These are phyloP conservation scores for Scomber japonicus DNA, from an alignment of 2,113 vertebrate species.

Conservation along the genomic window DNA sequence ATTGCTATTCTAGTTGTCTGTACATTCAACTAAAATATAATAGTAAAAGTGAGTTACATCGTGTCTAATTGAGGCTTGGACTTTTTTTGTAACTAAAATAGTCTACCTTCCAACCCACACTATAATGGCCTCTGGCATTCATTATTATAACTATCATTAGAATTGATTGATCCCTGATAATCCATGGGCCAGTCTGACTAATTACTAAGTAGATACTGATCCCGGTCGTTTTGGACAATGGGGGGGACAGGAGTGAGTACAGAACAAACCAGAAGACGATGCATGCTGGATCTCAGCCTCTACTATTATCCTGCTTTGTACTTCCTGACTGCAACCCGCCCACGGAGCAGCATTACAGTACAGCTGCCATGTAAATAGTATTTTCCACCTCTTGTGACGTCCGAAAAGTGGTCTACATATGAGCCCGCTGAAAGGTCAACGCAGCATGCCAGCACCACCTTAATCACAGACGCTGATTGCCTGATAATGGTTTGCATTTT, in stretches of 20 bases:
- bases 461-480: conserved; percentile 60
- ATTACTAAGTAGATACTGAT: conserved; percentile 64
- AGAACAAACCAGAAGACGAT: conserved; percentile 23
- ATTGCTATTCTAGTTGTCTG: not conserved
- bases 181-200: conserved; percentile 51
- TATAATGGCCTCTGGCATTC: conserved; percentile 10
- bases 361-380: conserved; percentile 71
- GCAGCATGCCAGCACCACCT: conserved; percentile 55
- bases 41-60: not conserved
- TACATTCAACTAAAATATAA: conserved; percentile 8
- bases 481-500: conserved; percentile 58
- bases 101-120: not conserved
- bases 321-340: conserved; percentile 78
- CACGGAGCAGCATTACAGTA: conserved; percentile 66
- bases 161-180: conserved; percentile 55
- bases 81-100: not conserved
- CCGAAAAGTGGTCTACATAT: conserved; percentile 63
- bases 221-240: conserved; percentile 47
- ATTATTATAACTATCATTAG: conserved; percentile 57
- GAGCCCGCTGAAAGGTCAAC: conserved; percentile 65
- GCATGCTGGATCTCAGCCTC: conserved; percentile 66
- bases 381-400: conserved; percentile 67
- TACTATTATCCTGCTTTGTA: conserved; percentile 78
- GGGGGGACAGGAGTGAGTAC: not conserved
- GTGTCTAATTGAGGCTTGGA: conserved; percentile 1